These are phyloP conservation scores for Heliangelus exortis DNA, from an alignment of 2,797 vertebrate genomes.

Conservation along the genomic window DNA sequence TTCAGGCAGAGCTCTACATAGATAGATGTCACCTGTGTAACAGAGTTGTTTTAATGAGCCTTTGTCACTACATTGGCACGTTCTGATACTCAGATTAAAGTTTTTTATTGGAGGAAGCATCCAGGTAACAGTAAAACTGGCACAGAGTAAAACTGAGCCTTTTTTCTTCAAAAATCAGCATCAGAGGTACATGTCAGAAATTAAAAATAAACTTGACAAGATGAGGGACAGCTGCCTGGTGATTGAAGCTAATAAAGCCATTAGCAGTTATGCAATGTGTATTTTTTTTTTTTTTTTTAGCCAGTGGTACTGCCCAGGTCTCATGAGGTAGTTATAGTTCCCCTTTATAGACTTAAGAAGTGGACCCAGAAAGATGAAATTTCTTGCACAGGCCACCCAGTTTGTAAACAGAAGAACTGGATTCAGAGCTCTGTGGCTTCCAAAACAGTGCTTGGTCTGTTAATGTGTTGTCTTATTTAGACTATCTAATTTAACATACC, in stretches of 20 bases:
- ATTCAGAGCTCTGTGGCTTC: conserved; percentile 38
- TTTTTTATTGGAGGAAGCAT: neutral
- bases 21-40: neutral
- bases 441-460: conserved; percentile 37
- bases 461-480: conserved; percentile 45
- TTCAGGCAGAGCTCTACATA: neutral
- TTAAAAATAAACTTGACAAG: conserved; percentile 36
- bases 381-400: conserved; percentile 35
- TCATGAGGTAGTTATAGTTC: neutral
- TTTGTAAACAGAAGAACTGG: conserved; percentile 24
- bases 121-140: neutral
- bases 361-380: neutral
- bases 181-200: neutral
- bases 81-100: neutral
- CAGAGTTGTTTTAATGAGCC: neutral
- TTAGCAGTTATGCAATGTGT: conserved; percentile 4
- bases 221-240: conserved; percentile 31
- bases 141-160: neutral
- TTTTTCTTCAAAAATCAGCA: neutral
- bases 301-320: neutral
- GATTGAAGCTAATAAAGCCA: conserved; percentile 13
- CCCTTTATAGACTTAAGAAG: neutral
- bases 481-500: neutral
- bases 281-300: neutral
- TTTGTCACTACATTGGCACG: neutral